phyloP scores from a whole-genome alignment of 2,797 vertebrate species.

The Syngnathus acus region DNA sequence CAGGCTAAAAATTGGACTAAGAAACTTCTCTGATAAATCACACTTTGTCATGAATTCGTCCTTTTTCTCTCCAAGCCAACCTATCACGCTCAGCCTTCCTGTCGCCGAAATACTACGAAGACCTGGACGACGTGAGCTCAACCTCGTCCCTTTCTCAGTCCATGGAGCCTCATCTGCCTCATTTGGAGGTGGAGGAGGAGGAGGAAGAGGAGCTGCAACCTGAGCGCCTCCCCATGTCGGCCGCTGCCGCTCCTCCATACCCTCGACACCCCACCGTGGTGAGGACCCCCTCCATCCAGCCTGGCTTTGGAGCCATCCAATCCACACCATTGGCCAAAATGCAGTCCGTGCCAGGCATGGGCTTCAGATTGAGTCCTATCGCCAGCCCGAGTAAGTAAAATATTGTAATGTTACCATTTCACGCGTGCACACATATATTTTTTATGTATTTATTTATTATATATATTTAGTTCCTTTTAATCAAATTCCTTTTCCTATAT shows the following conservation, averaged over 20 bases:
- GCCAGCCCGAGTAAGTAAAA: conserved; percentile 66
- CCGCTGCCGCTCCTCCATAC: conserved; percentile 38
- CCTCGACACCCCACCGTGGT: conserved; percentile 81
- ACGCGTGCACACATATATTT: background rate
- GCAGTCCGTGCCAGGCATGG: conserved; percentile 41
- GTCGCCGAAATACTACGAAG: conserved; percentile 85
- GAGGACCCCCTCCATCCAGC: conserved; percentile 84
- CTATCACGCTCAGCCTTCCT: conserved; percentile 91
- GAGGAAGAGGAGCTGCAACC: conserved; percentile 45
- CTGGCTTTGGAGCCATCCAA: conserved; percentile 71
- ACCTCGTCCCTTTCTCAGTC: conserved; percentile 81
- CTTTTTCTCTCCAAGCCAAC: conserved; percentile 67
- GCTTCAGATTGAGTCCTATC: conserved; percentile 55
- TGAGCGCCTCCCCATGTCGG: conserved; percentile 23
- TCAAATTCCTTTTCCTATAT: too few species aligned
- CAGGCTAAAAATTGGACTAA: background rate
- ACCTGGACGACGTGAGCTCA: conserved; percentile 88
- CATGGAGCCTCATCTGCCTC: conserved; percentile 69
- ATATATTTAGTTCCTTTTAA: too few species aligned
- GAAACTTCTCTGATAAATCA: background rate
- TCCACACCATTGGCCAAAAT: conserved; percentile 72
- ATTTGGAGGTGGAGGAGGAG: conserved; percentile 60
- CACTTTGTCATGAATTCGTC: background rate
- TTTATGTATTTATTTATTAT: too few species aligned
- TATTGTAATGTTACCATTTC: too few species aligned